These are phyloP conservation scores for Phymorhynchus buccinoides DNA, from an alignment of 1,140 invertebrate genomes.

Conservation along the genomic window DNA sequence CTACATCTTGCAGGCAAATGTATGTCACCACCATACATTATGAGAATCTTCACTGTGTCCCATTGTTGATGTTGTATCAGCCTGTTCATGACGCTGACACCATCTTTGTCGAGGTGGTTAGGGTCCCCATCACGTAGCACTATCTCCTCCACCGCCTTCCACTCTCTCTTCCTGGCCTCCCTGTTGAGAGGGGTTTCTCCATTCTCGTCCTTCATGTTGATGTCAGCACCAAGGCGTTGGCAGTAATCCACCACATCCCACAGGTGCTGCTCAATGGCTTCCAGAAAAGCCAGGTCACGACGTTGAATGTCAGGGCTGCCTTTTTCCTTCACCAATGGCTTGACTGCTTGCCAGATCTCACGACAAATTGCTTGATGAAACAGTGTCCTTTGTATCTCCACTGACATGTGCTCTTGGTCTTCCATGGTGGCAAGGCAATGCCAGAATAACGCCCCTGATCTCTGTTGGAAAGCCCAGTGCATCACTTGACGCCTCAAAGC, in stretches of 20 bases:
- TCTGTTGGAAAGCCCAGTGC: neutral
- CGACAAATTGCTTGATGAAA: neutral
- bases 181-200: neutral
- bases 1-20: neutral
- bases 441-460: neutral
- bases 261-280: neutral
- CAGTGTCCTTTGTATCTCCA: neutral
- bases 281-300: neutral
- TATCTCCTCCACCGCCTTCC: neutral
- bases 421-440: neutral
- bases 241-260: constrained; percentile 22
- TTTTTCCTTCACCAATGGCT: neutral
- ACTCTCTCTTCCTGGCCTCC: neutral
- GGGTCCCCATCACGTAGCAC: neutral
- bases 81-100: neutral
- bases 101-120: neutral
- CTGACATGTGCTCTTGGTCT: neutral
- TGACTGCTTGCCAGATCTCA: neutral
- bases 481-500: neutral
- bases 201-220: neutral
- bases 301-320: neutral
- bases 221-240: neutral
- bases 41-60: neutral
- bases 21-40: neutral
- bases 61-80: neutral